Conservation (phyloP, 1,140 invertebrate genomes). For the Heliconius hewitsoni region DNA sequence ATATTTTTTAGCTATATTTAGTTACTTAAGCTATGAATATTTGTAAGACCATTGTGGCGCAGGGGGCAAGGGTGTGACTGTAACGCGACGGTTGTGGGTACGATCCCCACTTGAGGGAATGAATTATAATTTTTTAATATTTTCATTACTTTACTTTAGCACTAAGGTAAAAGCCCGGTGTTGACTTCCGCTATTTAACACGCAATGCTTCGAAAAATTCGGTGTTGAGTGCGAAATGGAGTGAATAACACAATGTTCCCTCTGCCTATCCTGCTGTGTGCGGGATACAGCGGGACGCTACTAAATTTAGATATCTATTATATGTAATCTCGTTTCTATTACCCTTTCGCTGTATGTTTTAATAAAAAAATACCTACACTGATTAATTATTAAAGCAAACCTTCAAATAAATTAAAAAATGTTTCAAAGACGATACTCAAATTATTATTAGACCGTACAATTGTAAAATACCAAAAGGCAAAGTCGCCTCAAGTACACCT, state of each 20-base stretch:
- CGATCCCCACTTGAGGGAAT: no score
- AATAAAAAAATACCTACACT: not conserved
- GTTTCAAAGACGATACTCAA: not conserved
- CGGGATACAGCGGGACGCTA: not conserved
- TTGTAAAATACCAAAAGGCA: not conserved
- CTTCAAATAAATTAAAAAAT: not conserved
- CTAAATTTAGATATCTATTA: not conserved
- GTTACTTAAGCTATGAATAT: no score
- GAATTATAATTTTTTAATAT: no score
- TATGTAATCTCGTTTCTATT: not conserved
- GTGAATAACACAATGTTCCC: no score
- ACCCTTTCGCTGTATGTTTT: not conserved
- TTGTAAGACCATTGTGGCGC: no score
- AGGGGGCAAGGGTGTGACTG: no score
- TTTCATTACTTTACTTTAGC: no score
- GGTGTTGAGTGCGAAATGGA: no score
- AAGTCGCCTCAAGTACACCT: not conserved
- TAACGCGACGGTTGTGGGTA: no score
- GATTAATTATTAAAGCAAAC: not conserved
- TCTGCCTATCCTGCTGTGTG: no score
- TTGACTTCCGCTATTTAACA: no score
- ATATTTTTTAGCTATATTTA: not conserved
- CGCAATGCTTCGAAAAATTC: not conserved
- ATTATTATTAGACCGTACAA: conserved; percentile 2
- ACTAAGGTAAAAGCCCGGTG: no score